Percentiles rank a stretch among this genome's conserved stretches.
Evolutionary conservation across 2,888 invertebrate genomes (phyloP).

Genomic region (Timema cristinae): DNA sequence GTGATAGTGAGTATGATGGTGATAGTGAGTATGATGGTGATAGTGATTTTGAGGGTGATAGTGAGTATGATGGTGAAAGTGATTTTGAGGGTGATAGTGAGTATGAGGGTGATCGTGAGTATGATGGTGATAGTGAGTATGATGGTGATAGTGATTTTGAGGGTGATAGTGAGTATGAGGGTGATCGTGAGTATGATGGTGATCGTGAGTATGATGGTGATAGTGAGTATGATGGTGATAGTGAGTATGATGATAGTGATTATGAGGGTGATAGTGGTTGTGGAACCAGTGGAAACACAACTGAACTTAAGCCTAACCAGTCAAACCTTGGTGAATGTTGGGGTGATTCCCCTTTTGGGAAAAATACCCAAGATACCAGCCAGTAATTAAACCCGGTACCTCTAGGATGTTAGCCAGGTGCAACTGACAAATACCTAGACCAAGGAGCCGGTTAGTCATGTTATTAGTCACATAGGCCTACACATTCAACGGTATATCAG

Average conservation of each 20-base stretch:
- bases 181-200: neutral
- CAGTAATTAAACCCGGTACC: no score
- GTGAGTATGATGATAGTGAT: no score
- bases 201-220: neutral
- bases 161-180: neutral
- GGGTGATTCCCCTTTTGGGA: no score
- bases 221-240: neutral
- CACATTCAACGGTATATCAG: no score
- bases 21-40: neutral
- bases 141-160: neutral
- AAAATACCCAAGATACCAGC: no score
- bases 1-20: neutral
- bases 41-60: neutral
- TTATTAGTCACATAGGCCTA: no score
- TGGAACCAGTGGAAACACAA: conserved; percentile 31
- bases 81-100: neutral
- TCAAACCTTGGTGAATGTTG: no score
- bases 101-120: neutral
- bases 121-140: neutral
- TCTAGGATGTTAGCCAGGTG: no score
- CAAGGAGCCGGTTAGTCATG: no score
- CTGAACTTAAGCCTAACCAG: neutral
- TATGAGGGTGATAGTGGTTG: neutral
- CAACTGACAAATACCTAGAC: no score
- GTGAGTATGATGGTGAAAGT: neutral